Evolutionary conservation across 2,888 invertebrate genomes (phyloP).

Genomic region (Aelia acuminata): DNA sequence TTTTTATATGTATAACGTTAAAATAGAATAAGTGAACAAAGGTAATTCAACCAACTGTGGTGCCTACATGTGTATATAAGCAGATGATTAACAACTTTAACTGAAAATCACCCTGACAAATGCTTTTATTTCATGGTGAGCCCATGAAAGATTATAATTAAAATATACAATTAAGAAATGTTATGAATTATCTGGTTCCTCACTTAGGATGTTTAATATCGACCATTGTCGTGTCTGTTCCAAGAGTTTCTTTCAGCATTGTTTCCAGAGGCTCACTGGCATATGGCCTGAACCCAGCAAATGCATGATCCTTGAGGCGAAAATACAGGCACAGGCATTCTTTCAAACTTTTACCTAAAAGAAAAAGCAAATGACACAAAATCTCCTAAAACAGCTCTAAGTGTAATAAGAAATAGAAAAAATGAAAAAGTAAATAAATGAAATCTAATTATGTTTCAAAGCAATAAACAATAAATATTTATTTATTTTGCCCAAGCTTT

Average conservation of each 20-base stretch:
- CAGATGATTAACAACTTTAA: too few species aligned
- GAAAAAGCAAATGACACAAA: neutral
- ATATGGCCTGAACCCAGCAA: slow-evolving; percentile 93
- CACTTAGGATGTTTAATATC: slow-evolving; percentile 85
- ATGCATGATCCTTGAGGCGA: slow-evolving; percentile 93
- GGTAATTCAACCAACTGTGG: too few species aligned
- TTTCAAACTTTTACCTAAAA: slow-evolving; percentile 85
- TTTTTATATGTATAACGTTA: too few species aligned
- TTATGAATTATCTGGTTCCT: too few species aligned
- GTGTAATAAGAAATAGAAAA: neutral
- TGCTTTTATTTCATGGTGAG: too few species aligned
- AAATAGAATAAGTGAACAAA: too few species aligned
- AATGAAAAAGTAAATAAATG: neutral
- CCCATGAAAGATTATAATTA: too few species aligned
- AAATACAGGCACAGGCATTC: slow-evolving; percentile 94
- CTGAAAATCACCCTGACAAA: too few species aligned
- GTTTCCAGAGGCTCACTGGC: slow-evolving; percentile 87
- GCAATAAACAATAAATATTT: neutral
- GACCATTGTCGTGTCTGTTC: slow-evolving; percentile 88
- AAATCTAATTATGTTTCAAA: neutral
- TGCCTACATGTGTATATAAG: too few species aligned
- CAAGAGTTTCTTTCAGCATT: slow-evolving; percentile 89
- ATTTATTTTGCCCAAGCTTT: too few species aligned
- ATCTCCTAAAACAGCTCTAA: neutral
- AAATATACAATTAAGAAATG: too few species aligned